Percentiles rank a stretch among this genome's conserved stretches.
These are phyloP conservation scores for Thyatira batis DNA, from an alignment of 2,888 invertebrate species.

Conservation along the genomic window DNA sequence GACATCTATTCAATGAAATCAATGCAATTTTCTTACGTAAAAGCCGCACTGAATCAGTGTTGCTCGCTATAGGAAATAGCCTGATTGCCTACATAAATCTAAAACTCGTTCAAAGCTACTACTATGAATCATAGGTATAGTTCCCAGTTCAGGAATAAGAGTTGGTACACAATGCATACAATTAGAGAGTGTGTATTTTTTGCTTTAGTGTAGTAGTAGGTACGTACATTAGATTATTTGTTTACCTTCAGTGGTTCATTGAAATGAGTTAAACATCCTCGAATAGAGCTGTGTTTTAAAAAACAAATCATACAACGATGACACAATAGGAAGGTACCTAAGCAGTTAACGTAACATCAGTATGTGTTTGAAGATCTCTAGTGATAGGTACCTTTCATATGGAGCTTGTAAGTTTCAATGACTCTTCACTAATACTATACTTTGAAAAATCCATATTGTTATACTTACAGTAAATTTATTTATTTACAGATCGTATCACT, in stretches of 20 bases:
- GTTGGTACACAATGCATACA: too few species aligned
- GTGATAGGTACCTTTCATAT: constrained; percentile 28
- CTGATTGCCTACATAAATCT: constrained; percentile 24
- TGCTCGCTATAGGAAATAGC: constrained; percentile 9
- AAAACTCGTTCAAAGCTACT: not conserved
- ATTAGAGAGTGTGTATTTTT: too few species aligned
- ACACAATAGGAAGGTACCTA: not conserved
- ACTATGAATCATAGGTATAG: too few species aligned
- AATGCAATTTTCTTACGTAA: too few species aligned
- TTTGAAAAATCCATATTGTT: not conserved
- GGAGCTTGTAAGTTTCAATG: constrained; percentile 35
- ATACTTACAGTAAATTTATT: not conserved
- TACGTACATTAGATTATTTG: constrained; percentile 5
- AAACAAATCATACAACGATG: constrained; percentile 23
- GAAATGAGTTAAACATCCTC: constrained; percentile 25
- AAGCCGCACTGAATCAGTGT: too few species aligned
- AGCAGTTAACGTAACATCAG: not conserved
- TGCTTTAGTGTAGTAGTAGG: not conserved
- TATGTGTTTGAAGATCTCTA: not conserved
- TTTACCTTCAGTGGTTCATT: constrained; percentile 6
- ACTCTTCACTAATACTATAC: not conserved
- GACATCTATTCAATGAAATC: too few species aligned
- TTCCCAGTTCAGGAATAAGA: too few species aligned
- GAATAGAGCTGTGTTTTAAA: constrained; percentile 16
- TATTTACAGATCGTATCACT: constrained; percentile 38